phyloP scores from a whole-genome alignment of 1,140 invertebrate species.

The Zeugodacus cucurbitae region DNA sequence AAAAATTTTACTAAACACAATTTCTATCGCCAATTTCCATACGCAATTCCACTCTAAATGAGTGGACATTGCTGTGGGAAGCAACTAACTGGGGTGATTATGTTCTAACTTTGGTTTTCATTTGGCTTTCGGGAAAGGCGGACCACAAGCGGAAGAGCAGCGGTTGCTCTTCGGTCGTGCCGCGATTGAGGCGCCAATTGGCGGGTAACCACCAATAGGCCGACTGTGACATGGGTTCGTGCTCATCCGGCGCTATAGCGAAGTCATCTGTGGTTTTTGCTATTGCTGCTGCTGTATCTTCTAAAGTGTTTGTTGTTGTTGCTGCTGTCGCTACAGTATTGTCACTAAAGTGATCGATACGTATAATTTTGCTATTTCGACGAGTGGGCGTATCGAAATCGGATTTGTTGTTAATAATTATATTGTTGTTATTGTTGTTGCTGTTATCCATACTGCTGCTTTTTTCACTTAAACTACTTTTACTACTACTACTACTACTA shows the following conservation, averaged over 20 bases:
- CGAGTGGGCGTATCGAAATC: conserved; percentile 57
- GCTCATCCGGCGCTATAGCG: background rate
- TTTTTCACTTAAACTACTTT: background rate
- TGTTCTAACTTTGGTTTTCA: conserved; percentile 37
- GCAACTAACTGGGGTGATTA: background rate
- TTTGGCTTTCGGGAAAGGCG: conserved; percentile 43
- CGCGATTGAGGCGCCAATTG: conserved; percentile 56
- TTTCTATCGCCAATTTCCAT: background rate
- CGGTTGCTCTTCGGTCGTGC: conserved; percentile 53
- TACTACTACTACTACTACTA: background rate
- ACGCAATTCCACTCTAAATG: too few relatives aligned
- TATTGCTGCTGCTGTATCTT: conserved; percentile 39
- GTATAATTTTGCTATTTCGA: conserved; percentile 64
- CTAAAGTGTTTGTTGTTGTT: conserved; percentile 39
- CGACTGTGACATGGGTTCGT: conserved; percentile 23
- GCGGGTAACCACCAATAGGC: conserved; percentile 58
- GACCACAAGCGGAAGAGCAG: conserved; percentile 55
- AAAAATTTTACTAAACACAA: background rate
- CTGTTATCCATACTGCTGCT: background rate
- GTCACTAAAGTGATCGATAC: conserved; percentile 47
- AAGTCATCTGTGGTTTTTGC: background rate
- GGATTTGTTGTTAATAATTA: conserved; percentile 41
- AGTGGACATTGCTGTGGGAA: background rate
- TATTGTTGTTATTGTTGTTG: conserved; percentile 42
- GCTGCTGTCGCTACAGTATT: conserved; percentile 42